These are phyloP conservation scores for Phrynocephalus versicolor DNA, from an alignment of 2,113 vertebrate genomes.

Conservation along the genomic window DNA sequence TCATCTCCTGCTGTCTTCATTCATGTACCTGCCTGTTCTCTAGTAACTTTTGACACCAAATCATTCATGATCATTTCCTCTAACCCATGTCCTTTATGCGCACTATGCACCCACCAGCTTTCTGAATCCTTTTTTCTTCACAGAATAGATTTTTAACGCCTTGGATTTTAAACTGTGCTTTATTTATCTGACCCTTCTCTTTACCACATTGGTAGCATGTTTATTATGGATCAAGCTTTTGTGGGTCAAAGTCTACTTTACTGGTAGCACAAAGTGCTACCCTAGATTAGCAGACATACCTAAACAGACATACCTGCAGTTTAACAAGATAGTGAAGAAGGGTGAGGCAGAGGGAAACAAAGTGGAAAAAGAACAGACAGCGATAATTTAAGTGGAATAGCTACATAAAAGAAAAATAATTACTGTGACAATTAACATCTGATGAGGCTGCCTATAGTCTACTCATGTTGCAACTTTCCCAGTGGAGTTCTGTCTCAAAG, in stretches of 20 bases:
- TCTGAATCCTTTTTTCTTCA: background rate
- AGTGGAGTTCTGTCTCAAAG: too few relatives aligned
- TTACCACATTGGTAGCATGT: background rate
- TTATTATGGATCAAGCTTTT: background rate
- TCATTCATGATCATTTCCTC: background rate
- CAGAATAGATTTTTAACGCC: background rate
- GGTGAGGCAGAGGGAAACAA: background rate
- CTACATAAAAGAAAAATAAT: background rate
- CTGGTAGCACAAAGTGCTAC: background rate
- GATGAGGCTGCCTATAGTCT: background rate
- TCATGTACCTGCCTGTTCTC: background rate
- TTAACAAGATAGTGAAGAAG: background rate
- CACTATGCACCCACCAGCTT: background rate
- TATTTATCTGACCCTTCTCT: background rate
- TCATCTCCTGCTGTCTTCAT: background rate
- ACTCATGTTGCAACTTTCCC: too few relatives aligned
- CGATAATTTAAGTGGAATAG: background rate
- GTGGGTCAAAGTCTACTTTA: background rate
- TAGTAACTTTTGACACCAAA: constrained; percentile 7
- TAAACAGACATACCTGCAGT: background rate
- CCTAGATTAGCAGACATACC: background rate
- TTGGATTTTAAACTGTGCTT: background rate
- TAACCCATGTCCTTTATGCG: constrained; percentile 2
- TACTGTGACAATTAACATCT: background rate
- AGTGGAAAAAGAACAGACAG: background rate